These are phyloP conservation scores for Rugalucina vietnamica DNA, from an alignment of 2,888 invertebrate genomes.

Conservation along the genomic window DNA sequence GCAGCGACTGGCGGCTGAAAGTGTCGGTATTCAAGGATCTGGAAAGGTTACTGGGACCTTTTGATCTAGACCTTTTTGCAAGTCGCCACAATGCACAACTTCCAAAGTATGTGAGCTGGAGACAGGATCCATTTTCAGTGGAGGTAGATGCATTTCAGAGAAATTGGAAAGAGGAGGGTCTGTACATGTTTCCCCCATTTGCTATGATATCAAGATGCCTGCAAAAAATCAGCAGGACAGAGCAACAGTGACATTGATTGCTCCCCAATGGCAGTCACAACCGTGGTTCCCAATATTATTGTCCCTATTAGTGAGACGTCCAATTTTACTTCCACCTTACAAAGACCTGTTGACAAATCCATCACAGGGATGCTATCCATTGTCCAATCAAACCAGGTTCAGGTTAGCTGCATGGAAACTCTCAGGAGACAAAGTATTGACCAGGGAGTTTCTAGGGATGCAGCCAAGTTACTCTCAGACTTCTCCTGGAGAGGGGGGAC, in stretches of 20 bases:
- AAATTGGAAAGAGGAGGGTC: neutral
- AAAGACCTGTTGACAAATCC: neutral
- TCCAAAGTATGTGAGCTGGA: neutral
- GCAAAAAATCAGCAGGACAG: neutral
- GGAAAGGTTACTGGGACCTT: neutral
- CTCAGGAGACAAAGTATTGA: neutral
- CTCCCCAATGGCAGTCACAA: neutral
- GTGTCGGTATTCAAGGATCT: too few species aligned
- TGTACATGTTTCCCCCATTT: neutral
- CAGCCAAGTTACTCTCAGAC: neutral
- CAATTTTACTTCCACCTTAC: neutral
- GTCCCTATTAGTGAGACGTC: neutral
- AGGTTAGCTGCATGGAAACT: neutral
- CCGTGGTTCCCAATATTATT: neutral
- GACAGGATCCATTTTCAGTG: neutral
- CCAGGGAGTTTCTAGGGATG: neutral
- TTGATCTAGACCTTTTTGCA: neutral
- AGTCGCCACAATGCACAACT: neutral
- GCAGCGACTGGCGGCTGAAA: too few species aligned
- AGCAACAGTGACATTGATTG: neutral
- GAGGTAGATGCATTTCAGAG: neutral
- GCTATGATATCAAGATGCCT: neutral
- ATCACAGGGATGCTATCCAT: neutral
- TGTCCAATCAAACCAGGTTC: neutral
- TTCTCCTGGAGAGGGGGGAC: neutral